phyloP scores from a whole-genome alignment of 2,888 invertebrate species.

The Sphaerolaimus hirsutus region DNA sequence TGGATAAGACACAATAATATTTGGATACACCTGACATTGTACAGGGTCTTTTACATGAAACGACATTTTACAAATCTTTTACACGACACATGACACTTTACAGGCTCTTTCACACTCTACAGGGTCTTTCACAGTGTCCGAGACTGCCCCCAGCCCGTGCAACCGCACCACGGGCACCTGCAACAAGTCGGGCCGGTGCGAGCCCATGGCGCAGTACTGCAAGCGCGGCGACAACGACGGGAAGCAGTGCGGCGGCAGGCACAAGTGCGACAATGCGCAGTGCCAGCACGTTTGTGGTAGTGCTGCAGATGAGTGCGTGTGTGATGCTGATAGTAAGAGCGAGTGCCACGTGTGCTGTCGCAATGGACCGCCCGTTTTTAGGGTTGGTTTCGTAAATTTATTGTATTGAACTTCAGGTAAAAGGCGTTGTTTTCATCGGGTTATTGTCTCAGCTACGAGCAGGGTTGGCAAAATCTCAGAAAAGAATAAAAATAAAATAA shows the following conservation, averaged over 20 bases:
- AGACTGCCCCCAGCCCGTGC: background rate
- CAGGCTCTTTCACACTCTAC: background rate
- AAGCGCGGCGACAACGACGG: background rate
- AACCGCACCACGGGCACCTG: background rate
- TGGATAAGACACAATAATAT: no score
- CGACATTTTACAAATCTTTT: no score
- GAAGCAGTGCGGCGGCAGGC: background rate
- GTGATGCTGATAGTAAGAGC: background rate
- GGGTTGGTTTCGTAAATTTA: background rate
- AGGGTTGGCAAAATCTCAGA: no score
- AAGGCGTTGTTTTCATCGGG: no score
- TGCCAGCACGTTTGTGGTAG: background rate
- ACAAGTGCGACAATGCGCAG: background rate
- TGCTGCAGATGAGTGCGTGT: background rate
- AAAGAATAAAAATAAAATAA: no score
- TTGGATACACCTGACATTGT: no score
- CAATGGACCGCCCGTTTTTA: background rate
- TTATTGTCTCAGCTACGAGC: no score
- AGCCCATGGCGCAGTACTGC: background rate
- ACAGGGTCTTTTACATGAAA: no score
- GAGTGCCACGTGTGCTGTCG: background rate
- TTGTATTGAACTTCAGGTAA: no score
- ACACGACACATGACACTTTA: no score
- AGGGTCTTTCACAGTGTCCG: background rate
- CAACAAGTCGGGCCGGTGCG: background rate